Percentiles rank a stretch among this genome's conserved stretches.
Evolutionary conservation across 64 coral and sea anemone species (phyloP).

Genomic region (Anthopleura sola): DNA sequence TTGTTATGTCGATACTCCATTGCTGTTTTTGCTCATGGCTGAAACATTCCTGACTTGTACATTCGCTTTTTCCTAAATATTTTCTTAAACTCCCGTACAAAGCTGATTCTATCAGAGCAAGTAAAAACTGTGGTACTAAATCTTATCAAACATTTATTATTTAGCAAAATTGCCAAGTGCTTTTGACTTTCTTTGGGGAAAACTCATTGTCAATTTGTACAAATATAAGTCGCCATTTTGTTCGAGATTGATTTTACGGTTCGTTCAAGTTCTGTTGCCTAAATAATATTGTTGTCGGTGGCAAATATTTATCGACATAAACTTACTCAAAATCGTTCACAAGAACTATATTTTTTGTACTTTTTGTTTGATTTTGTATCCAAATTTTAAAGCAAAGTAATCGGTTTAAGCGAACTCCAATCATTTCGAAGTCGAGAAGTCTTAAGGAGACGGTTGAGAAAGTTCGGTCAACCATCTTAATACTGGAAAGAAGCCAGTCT

Average conservation of each 20-base stretch:
- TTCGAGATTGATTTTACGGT: neutral
- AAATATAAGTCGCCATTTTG: no score
- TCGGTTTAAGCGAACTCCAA: neutral
- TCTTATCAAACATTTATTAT: no score
- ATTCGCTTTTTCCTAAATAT: no score
- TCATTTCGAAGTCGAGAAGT: neutral
- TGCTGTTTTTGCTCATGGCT: no score
- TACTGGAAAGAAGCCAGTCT: neutral
- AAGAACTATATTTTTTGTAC: neutral
- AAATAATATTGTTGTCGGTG: neutral
- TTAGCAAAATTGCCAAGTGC: no score
- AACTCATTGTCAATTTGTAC: no score
- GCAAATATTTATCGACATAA: neutral
- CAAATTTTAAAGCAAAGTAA: neutral
- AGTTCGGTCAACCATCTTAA: neutral
- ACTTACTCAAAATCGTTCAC: neutral
- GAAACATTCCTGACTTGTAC: no score
- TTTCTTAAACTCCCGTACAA: no score
- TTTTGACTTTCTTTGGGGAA: no score
- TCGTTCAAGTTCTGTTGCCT: neutral
- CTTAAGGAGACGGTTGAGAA: neutral
- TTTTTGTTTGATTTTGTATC: neutral
- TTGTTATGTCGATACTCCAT: no score
- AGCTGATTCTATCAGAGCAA: no score
- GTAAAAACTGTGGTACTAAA: no score